Base-by-base conservation (phyloP, 2,888 invertebrate genomes). In the Actias luna region DNA sequence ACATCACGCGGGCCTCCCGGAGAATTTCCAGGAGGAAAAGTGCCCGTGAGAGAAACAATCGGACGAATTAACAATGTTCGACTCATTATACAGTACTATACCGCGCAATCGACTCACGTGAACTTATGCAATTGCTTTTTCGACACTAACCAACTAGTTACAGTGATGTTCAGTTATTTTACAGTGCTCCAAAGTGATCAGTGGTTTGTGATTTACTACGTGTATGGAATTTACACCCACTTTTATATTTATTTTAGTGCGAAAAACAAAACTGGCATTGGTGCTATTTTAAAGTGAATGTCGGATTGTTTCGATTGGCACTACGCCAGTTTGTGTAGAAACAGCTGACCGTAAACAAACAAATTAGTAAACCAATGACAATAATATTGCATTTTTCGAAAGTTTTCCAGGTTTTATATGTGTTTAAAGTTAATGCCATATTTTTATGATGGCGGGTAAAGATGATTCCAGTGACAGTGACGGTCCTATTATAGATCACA, bases 271-370 rank as follows among this genome's bases (percentile, higher is more conserved):
- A 83, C 83, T 91, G 92, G 91, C 92, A 92, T 92, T 92, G 92
- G 80, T 80, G 83, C 83, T 91, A 90, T 91, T 92, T 89, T 79
- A 76, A 83, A 85, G 77, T 80, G 85, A 84, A 88, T 86, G 84
- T 82, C 85, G 77, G 81, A 85, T 85, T 80, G 83, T 84, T 84
- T 79, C 73, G 76, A 72, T 71, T 91, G 92, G 92, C 87, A 73
- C 69, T 63, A 65, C 73, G 89, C 92, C 92, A 91, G 69, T 74
- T 77, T 72, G 74, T 75, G 77, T 78, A 72, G 76, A 79, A 89
- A 88, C 89, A 91, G 89, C 89, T 89, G 90, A 89, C 84, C 80
- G 91, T 91, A 91, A 91, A 92, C 89, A 91, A 92, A 91, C 86
- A 87, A 84, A 84, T 89, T 85, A 84, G 77, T 74, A 67, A 74